Conservation (phyloP, 1,140 invertebrate species). For the Phymastichus coffea region DNA sequence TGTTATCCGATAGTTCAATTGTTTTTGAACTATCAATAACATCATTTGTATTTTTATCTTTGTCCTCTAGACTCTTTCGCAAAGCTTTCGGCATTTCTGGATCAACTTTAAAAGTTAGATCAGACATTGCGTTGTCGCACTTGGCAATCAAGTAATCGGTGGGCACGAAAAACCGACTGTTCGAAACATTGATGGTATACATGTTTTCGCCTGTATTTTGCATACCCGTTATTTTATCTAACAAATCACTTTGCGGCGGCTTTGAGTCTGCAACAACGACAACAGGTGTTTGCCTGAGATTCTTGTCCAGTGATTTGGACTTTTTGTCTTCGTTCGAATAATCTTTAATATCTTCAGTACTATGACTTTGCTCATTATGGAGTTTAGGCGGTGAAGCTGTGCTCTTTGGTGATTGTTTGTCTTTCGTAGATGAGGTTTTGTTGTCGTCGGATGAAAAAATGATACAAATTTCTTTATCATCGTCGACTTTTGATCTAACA, state of each 20-base stretch:
- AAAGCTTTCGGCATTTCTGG: slow-evolving; percentile 42
- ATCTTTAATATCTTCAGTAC: too few relatives aligned
- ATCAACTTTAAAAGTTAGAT: slow-evolving; percentile 44
- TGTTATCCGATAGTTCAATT: neutral
- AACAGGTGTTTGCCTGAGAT: neutral
- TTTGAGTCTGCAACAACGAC: neutral
- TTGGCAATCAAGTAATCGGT: slow-evolving; percentile 40
- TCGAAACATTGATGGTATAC: slow-evolving; percentile 43
- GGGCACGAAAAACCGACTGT: slow-evolving; percentile 45
- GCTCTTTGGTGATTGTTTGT: neutral
- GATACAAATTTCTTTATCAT: neutral
- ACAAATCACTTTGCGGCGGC: slow-evolving; percentile 26
- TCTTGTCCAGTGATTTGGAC: too few relatives aligned
- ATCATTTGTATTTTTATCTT: neutral
- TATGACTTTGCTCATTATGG: neutral
- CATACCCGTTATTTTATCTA: slow-evolving; percentile 39
- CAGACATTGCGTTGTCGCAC: slow-evolving; percentile 37
- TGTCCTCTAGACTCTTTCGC: slow-evolving; percentile 35
- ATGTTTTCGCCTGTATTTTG: slow-evolving; percentile 31
- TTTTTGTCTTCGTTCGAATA: neutral
- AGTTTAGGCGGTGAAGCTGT: neutral
- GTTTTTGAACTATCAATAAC: neutral
- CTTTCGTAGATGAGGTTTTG: neutral
- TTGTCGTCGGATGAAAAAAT: neutral
- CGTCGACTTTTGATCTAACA: neutral